phyloP scores from a whole-genome alignment of 1,140 invertebrate genomes.

The Eupristina koningsbergeri region DNA sequence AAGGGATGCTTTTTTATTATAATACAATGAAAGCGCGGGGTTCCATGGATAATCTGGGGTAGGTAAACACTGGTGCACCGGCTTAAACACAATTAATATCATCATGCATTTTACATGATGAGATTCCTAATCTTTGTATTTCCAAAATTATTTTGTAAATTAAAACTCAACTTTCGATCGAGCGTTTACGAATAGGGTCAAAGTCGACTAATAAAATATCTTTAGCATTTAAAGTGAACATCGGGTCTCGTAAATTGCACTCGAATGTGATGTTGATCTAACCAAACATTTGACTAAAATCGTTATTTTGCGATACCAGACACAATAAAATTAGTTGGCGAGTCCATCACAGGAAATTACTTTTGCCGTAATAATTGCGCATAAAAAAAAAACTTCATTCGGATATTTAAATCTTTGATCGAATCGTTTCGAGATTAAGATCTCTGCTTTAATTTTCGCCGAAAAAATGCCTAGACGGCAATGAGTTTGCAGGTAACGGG shows the following conservation, averaged over 20 bases:
- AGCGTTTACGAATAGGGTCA: background rate
- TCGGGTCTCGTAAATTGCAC: background rate
- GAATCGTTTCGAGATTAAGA: conserved; percentile 29
- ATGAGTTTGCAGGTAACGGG: conserved; percentile 29
- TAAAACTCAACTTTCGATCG: background rate
- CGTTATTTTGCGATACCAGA: background rate
- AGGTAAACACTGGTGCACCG: too few species aligned
- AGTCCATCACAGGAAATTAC: conserved; percentile 31
- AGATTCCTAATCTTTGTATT: background rate
- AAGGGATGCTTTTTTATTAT: too few species aligned
- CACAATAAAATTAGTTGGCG: conserved; percentile 5
- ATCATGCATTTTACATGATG: background rate
- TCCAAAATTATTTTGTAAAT: background rate
- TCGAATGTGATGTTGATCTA: background rate
- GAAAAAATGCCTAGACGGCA: conserved; percentile 7
- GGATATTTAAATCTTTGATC: conserved; percentile 43
- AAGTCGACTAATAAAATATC: background rate
- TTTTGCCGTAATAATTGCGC: conserved; percentile 27
- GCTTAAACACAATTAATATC: background rate
- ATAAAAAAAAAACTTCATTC: conserved; percentile 26
- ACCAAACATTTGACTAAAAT: background rate
- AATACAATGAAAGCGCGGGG: too few species aligned
- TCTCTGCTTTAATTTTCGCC: conserved; percentile 12
- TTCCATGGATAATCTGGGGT: too few species aligned
- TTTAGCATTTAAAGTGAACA: conserved; percentile 11